phyloP scores from a whole-genome alignment of 2,113 vertebrate species.

The Elephas maximus region DNA sequence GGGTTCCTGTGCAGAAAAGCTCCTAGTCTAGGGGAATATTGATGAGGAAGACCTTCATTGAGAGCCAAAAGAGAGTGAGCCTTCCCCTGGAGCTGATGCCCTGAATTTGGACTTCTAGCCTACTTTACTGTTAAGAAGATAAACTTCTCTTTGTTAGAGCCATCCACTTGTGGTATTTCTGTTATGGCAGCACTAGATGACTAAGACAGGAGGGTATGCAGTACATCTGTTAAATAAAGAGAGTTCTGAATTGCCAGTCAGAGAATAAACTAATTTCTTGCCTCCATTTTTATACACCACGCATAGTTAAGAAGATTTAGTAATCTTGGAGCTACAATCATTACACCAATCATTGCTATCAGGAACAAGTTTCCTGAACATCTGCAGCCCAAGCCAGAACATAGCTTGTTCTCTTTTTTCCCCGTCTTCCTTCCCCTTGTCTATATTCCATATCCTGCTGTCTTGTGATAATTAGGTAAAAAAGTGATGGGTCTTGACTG shows the following conservation, averaged over 20 bases:
- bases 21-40: no score
- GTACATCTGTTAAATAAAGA: neutral
- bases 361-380: constrained; percentile 80
- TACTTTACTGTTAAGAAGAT: neutral
- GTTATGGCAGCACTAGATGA: neutral
- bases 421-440: constrained; percentile 76
- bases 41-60: no score
- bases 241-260: constrained; percentile 31
- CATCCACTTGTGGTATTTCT: no score
- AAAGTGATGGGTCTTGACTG: constrained; percentile 74
- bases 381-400: constrained; percentile 73
- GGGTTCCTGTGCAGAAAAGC: no score
- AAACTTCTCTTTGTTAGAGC: neutral
- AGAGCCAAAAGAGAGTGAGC: neutral
- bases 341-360: constrained; percentile 71
- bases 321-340: constrained; percentile 76
- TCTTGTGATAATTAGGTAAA: constrained; percentile 77
- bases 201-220: neutral
- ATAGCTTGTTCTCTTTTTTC: constrained; percentile 72
- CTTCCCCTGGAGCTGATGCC: neutral
- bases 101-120: neutral
- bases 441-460: constrained; percentile 74
- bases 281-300: neutral
- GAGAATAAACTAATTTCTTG: constrained; percentile 43
- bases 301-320: constrained; percentile 58